Percentiles rank a stretch among this genome's conserved stretches.
phyloP scores from a whole-genome alignment of 2,797 vertebrate species.

The Platalea minor region DNA sequence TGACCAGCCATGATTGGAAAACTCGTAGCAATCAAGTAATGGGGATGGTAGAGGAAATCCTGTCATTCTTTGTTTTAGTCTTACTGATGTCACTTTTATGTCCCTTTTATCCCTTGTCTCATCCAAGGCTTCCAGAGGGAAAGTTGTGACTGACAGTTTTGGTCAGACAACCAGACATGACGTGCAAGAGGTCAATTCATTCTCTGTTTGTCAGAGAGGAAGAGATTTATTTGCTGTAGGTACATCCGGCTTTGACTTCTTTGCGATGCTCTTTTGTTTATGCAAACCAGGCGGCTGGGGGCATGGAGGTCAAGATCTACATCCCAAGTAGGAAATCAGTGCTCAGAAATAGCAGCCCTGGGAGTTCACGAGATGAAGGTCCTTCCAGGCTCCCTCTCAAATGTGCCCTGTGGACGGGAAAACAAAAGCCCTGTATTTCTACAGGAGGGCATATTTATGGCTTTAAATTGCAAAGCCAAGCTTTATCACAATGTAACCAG shows the following conservation, averaged over 20 bases:
- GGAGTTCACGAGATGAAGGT: conserved; percentile 51
- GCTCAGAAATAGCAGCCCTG: conserved; percentile 65
- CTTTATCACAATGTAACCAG: background rate
- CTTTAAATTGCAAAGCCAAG: background rate
- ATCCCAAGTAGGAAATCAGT: conserved; percentile 64
- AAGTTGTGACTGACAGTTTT: conserved; percentile 60
- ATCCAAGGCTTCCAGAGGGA: conserved; percentile 37
- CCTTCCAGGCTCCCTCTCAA: background rate
- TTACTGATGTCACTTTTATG: conserved; percentile 60
- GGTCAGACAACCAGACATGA: conserved; percentile 55
- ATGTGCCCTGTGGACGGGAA: background rate
- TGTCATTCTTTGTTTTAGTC: conserved; percentile 41
- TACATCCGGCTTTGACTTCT: conserved; percentile 67
- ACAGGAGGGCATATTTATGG: background rate
- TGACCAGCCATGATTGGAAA: background rate
- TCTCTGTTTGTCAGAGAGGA: conserved; percentile 69
- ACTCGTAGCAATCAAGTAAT: conserved; percentile 15
- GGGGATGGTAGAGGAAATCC: conserved; percentile 60
- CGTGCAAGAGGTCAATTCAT: conserved; percentile 65
- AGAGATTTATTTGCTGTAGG: conserved; percentile 73
- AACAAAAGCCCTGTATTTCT: conserved; percentile 8
- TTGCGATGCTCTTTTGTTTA: conserved; percentile 68
- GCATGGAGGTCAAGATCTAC: conserved; percentile 63
- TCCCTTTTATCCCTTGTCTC: conserved; percentile 42
- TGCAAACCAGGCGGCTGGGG: conserved; percentile 55